Percentiles rank a stretch among this genome's conserved stretches.
phyloP scores from a whole-genome alignment of 2,888 invertebrate species.

The Atherix ibis region DNA sequence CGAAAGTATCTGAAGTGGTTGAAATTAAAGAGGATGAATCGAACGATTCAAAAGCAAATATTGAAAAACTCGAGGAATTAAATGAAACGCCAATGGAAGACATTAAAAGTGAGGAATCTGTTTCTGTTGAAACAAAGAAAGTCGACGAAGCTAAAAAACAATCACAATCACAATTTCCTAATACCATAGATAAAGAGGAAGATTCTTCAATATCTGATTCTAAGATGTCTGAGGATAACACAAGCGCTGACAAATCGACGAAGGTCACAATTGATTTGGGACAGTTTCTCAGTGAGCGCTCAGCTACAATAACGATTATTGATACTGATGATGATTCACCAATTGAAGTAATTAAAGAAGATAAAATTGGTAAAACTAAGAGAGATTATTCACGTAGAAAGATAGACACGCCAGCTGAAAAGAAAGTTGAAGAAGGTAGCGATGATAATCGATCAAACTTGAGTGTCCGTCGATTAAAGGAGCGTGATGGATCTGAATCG shows the following conservation, averaged over 20 bases:
- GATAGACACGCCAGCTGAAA: slow-evolving; percentile 19
- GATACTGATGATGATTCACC: slow-evolving; percentile 43
- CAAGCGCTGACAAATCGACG: background rate
- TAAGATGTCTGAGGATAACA: background rate
- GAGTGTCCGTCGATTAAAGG: slow-evolving; percentile 30
- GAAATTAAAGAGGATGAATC: too few species aligned
- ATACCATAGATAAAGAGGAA: slow-evolving; percentile 4
- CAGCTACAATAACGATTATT: slow-evolving; percentile 15
- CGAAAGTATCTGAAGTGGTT: too few species aligned
- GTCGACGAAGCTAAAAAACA: slow-evolving; percentile 7
- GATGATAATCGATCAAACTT: slow-evolving; percentile 14
- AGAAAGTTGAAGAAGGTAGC: slow-evolving; percentile 5
- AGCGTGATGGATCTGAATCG: slow-evolving; percentile 37
- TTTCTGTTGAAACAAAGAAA: slow-evolving; percentile 12
- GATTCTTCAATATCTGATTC: background rate
- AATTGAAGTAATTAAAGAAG: slow-evolving; percentile 44
- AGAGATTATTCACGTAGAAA: slow-evolving; percentile 43
- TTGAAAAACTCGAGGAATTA: too few species aligned
- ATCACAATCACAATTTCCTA: background rate
- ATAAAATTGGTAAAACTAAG: slow-evolving; percentile 44
- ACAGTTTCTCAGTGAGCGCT: too few species aligned
- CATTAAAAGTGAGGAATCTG: slow-evolving; percentile 4
- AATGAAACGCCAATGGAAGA: too few species aligned
- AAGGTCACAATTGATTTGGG: too few species aligned
- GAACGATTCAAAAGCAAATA: too few species aligned